Evolutionary conservation across 2,888 invertebrate genomes (phyloP), one percentile per base, ranked within the genome.

Genomic region (Ennomos erosarius): DNA sequence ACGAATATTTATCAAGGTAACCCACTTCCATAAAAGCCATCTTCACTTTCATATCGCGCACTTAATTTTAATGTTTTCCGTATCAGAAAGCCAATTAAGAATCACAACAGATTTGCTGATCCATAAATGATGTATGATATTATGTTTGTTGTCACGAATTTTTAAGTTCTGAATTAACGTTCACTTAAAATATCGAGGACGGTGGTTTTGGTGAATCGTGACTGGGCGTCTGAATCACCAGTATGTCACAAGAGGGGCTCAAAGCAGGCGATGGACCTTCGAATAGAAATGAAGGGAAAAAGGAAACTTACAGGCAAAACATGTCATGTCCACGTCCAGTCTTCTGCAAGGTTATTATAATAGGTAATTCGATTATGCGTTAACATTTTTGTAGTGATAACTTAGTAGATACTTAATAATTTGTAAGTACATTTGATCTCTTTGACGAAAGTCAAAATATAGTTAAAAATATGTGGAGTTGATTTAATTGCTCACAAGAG

Each of bases 281-380:
- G 56, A 43, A 55, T 47, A 55, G 50, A 39, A 50, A 57, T 51
- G 51, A 46, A 57, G 51, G 51, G 39, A 45, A 56, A 45, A 56
- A 57, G 56, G 51, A 57, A 57, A 57, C 10, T 4, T 10, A 13
- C 10, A 16, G 2, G 11, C 43, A 10, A 43, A 12, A 43, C 42
- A 16, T 26, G 26, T 6, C 26, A 26, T 26, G 4, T 26, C 16
- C 16, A 26, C 26, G 26, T 26, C 6, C 26, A 1, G 26, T 26
- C 26, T 16, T 3, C 16, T 16, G 16, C 16, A 16, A 16, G 16
- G 16, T 16, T 16, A 2, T 16, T 16, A 3, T 3, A 16, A 3
- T 1, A 16, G 16, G 3, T 3, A 16, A 3, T 1, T 2, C 16
- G 16, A 16, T 16, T 16, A 16, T 16, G 16, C 1, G 16, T 16